Evolutionary conservation across 1,140 invertebrate species (phyloP).

Genomic region (Coptotermes formosanus): DNA sequence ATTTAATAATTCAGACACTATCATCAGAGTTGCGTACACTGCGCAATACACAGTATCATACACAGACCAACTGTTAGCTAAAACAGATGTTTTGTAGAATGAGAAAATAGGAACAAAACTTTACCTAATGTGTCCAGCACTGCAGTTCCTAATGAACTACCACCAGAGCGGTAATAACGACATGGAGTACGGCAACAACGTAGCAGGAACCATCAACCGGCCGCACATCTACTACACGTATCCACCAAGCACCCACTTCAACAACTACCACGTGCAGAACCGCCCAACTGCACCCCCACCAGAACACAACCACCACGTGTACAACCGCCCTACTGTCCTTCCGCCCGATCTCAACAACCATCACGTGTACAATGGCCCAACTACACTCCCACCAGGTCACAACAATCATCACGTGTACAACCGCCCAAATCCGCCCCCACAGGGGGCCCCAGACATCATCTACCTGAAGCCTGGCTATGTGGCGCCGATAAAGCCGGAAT

Average conservation of each 20-base stretch:
- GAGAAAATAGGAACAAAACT: too few relatives aligned
- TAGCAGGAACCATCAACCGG: constrained; percentile 3
- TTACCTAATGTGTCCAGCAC: constrained; percentile 10
- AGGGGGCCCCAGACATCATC: constrained; percentile 21
- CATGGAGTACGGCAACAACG: not conserved
- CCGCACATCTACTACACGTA: constrained; percentile 23
- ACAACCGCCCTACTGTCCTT: not conserved
- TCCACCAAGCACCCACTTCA: not conserved
- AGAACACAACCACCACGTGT: not conserved
- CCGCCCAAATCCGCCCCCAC: not conserved
- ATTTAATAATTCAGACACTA: too few relatives aligned
- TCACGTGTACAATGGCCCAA: not conserved
- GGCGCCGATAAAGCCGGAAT: not conserved
- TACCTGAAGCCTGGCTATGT: constrained; percentile 18
- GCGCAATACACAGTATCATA: too few relatives aligned
- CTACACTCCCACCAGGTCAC: not conserved
- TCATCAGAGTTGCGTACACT: too few relatives aligned
- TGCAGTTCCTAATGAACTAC: constrained; percentile 25
- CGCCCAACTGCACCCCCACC: not conserved
- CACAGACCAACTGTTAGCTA: too few relatives aligned
- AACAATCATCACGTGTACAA: not conserved
- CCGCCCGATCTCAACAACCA: not conserved
- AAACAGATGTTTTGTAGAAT: too few relatives aligned
- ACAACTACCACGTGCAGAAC: not conserved
- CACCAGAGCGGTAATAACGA: not conserved